A percentile compares a stretch with the other conserved stretches of the same genome.
Conservation (phyloP, 2,888 invertebrate species). For the Limenitis camilla region DNA sequence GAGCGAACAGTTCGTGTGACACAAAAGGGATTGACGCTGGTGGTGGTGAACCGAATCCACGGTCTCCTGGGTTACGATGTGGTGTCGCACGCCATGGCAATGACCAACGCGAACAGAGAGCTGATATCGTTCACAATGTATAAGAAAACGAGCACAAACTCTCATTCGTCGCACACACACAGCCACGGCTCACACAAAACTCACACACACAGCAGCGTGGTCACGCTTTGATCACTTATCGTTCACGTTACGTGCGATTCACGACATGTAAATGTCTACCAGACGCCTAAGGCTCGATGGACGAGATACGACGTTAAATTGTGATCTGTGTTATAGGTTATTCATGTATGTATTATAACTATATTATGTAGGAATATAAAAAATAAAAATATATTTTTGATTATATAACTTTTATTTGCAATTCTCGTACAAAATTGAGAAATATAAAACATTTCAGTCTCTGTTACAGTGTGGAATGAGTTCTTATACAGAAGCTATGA, state of each 20-base stretch:
- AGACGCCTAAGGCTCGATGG: neutral
- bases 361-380: constrained; percentile 15
- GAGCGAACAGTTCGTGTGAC: constrained; percentile 57
- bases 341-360: constrained; percentile 12
- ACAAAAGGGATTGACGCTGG: constrained; percentile 60
- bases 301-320: neutral
- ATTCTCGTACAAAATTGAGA: constrained; percentile 24
- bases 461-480: constrained; percentile 18
- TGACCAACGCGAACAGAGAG: constrained; percentile 68
- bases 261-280: constrained; percentile 1
- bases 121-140: constrained; percentile 67
- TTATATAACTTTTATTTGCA: constrained; percentile 18
- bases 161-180: constrained; percentile 39
- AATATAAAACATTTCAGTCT: constrained; percentile 30
- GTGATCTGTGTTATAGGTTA: constrained; percentile 5
- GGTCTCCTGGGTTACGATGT: constrained; percentile 67
- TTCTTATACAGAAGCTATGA: neutral
- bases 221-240: constrained; percentile 42
- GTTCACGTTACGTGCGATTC: constrained; percentile 1
- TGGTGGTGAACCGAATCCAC: constrained; percentile 64
- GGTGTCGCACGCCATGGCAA: constrained; percentile 67
- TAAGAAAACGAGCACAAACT: constrained; percentile 51
- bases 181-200: constrained; percentile 35
- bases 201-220: constrained; percentile 46
- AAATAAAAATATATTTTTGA: constrained; percentile 18